Conservation (phyloP, 2,888 invertebrate genomes). For the Caenorhabditis uteleia region DNA sequence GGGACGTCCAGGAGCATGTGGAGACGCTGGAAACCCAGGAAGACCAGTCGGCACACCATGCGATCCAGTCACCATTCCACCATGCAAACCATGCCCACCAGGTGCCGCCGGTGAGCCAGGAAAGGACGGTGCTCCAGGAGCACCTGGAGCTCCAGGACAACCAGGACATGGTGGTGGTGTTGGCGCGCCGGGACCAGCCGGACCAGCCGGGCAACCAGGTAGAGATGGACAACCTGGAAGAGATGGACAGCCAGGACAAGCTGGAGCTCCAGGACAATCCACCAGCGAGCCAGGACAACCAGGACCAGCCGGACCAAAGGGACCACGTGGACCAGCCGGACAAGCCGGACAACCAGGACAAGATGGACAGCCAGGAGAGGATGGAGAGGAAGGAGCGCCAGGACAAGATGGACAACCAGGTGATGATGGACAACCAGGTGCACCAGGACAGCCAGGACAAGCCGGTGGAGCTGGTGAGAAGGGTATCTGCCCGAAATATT, state of each 20-base stretch:
- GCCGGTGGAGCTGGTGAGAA: slow-evolving; percentile 45
- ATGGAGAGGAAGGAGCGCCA: slow-evolving; percentile 49
- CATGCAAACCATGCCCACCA: slow-evolving; percentile 56
- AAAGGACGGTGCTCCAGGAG: slow-evolving; percentile 57
- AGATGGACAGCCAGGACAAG: slow-evolving; percentile 34
- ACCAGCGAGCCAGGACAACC: slow-evolving; percentile 38
- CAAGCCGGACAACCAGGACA: slow-evolving; percentile 44
- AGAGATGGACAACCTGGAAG: slow-evolving; percentile 32
- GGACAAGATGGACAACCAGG: slow-evolving; percentile 39
- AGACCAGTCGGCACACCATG: slow-evolving; percentile 56
- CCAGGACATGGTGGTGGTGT: slow-evolving; percentile 33
- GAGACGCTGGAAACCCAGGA: slow-evolving; percentile 47
- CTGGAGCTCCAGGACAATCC: slow-evolving; percentile 47
- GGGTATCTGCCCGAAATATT: slow-evolving; percentile 49
- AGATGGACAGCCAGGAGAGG: slow-evolving; percentile 40
- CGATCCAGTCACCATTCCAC: slow-evolving; percentile 58
- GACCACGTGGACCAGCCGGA: slow-evolving; percentile 49
- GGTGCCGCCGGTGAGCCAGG: slow-evolving; percentile 49
- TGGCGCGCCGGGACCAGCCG: slow-evolving; percentile 27
- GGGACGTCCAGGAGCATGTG: slow-evolving; percentile 45
- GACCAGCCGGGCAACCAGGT: slow-evolving; percentile 33
- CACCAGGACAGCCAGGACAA: slow-evolving; percentile 47
- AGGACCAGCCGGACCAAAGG: slow-evolving; percentile 38
- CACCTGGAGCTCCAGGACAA: slow-evolving; percentile 29
- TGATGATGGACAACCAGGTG: slow-evolving; percentile 32